phyloP scores from a whole-genome alignment of 2,797 vertebrate genomes.

The Pipistrellus nathusii region DNA sequence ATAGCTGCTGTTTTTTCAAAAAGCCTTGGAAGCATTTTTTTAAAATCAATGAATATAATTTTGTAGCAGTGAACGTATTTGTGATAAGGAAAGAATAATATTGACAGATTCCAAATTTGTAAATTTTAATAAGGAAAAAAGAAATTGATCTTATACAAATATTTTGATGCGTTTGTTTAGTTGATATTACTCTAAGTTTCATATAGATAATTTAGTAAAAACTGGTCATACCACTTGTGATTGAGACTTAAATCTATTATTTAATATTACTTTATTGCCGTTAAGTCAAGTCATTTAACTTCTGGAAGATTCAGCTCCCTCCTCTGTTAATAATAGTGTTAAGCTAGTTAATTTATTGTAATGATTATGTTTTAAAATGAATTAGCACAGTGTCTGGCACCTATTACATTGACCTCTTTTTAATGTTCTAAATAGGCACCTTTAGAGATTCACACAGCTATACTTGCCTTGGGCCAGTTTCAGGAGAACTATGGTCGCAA shows the following conservation, averaged over 20 bases:
- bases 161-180: background rate
- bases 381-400: background rate
- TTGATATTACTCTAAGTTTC: background rate
- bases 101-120: conserved; percentile 30
- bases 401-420: background rate
- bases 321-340: conserved; percentile 26
- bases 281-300: conserved; percentile 39
- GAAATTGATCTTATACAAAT: background rate
- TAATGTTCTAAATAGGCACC: conserved; percentile 90
- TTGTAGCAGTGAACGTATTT: conserved; percentile 42
- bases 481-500: conserved; percentile 92
- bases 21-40: background rate
- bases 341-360: background rate
- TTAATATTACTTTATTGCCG: background rate
- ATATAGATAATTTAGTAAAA: background rate
- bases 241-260: background rate
- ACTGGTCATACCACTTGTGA: background rate
- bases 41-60: conserved; percentile 11
- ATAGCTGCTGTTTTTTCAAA: background rate
- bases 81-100: background rate
- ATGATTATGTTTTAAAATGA: conserved; percentile 52
- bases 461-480: conserved; percentile 95
- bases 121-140: conserved; percentile 32
- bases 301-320: background rate
- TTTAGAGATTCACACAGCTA: conserved; percentile 94